Conservation (phyloP, 2,797 vertebrate genomes). For the Microcaecilia unicolor region DNA sequence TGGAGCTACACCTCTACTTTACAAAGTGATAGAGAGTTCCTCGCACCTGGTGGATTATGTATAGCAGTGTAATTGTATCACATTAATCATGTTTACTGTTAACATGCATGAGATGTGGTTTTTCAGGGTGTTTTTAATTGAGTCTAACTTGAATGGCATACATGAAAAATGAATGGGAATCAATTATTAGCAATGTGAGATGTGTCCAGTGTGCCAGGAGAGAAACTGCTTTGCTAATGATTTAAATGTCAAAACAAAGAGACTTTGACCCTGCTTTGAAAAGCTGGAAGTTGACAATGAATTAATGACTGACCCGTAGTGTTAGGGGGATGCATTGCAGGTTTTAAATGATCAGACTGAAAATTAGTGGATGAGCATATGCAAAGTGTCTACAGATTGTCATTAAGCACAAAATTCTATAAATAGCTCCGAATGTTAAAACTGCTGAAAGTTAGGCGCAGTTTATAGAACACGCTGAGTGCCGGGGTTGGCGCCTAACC, state of each 20-base stretch:
- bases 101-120: constrained; percentile 56
- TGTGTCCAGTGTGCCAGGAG: constrained; percentile 33
- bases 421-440: no score
- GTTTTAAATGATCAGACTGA: constrained; percentile 12
- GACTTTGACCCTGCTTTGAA: constrained; percentile 43
- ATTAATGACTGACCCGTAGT: constrained; percentile 44
- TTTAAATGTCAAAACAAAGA: constrained; percentile 59
- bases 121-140: constrained; percentile 79
- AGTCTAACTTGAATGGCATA: constrained; percentile 79
- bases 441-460: no score
- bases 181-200: constrained; percentile 56
- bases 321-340: constrained; percentile 24
- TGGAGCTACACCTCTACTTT: background rate
- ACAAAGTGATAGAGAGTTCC: constrained; percentile 13
- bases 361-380: no score
- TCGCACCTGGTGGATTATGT: constrained; percentile 49
- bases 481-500: no score
- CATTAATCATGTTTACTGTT: constrained; percentile 73
- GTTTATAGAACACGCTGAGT: no score
- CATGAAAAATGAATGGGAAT: constrained; percentile 90
- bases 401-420: no score
- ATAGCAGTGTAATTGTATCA: constrained; percentile 40
- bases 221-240: constrained; percentile 20
- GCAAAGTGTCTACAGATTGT: no score
- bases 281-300: constrained; percentile 48